A percentile compares a stretch with the other conserved stretches of the same genome.
Conservation (phyloP, 2,113 vertebrate genomes). For the Arizona elegans region DNA sequence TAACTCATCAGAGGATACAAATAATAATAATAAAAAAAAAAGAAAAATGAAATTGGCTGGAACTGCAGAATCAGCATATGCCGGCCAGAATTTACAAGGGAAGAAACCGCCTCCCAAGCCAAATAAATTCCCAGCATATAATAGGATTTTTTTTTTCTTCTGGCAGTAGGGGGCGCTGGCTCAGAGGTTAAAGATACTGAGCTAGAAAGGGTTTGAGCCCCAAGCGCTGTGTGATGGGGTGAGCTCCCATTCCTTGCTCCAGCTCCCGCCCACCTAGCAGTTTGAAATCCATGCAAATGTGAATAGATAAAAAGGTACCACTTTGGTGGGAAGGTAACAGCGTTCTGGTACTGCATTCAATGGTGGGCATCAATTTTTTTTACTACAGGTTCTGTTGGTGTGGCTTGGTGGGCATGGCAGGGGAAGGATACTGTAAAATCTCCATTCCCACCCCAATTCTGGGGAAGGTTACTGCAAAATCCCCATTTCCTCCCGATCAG, state of each 20-base stretch:
- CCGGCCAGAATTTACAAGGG: neutral
- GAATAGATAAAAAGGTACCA: neutral
- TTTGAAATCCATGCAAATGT: neutral
- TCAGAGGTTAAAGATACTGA: neutral
- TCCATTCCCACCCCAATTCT: no score
- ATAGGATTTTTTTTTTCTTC: neutral
- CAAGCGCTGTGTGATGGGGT: neutral
- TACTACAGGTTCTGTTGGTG: no score
- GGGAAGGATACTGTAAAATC: no score
- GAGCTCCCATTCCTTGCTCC: neutral
- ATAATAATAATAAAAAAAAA: neutral
- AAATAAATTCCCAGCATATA: neutral
- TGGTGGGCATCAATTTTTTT: no score
- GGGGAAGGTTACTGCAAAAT: no score
- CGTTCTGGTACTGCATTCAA: no score
- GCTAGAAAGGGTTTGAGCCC: neutral
- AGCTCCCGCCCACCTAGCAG: neutral
- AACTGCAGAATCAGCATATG: neutral
- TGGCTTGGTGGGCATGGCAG: no score
- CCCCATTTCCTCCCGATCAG: no score
- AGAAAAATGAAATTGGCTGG: neutral
- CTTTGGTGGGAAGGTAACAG: neutral
- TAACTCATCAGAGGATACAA: neutral
- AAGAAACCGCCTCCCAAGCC: neutral
- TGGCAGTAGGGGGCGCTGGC: neutral